Percentiles rank a stretch among this genome's conserved stretches.
phyloP scores from a whole-genome alignment of 2,888 invertebrate species.

The Campoletis raptor region DNA sequence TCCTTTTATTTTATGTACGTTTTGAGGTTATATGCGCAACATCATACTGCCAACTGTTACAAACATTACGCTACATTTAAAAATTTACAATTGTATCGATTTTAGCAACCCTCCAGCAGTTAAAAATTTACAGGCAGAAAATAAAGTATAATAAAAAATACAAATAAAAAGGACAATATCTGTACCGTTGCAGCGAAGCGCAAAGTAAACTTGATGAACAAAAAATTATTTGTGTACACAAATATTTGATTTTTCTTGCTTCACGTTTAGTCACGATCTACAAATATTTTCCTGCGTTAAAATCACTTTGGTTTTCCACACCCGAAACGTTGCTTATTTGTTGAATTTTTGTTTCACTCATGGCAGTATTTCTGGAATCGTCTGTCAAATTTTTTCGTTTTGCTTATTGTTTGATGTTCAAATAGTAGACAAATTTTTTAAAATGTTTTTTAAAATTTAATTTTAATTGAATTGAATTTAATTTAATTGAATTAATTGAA shows the following conservation, averaged over 20 bases:
- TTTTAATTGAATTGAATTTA: too few relatives aligned
- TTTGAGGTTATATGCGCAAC: slow-evolving; percentile 25
- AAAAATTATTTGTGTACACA: not conserved
- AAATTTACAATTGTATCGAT: slow-evolving; percentile 17
- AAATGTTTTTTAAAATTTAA: too few relatives aligned
- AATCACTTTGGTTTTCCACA: not conserved
- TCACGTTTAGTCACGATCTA: not conserved
- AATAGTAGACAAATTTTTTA: too few relatives aligned
- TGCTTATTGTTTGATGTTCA: too few relatives aligned
- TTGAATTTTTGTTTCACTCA: not conserved
- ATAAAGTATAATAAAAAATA: not conserved
- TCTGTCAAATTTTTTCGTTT: not conserved
- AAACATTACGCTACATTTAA: slow-evolving; percentile 9
- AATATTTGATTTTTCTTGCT: not conserved
- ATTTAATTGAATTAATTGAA: too few relatives aligned
- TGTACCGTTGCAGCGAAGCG: not conserved
- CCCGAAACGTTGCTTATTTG: not conserved
- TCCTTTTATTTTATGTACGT: slow-evolving; percentile 23
- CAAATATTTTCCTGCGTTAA: not conserved
- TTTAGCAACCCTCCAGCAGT: not conserved
- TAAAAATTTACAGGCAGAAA: not conserved
- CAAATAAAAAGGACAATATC: not conserved
- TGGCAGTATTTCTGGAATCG: not conserved
- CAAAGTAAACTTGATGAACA: not conserved
- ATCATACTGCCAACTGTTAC: slow-evolving; percentile 15